Conservation (phyloP, 2,113 vertebrate species). For the Halichoeres trimaculatus region DNA sequence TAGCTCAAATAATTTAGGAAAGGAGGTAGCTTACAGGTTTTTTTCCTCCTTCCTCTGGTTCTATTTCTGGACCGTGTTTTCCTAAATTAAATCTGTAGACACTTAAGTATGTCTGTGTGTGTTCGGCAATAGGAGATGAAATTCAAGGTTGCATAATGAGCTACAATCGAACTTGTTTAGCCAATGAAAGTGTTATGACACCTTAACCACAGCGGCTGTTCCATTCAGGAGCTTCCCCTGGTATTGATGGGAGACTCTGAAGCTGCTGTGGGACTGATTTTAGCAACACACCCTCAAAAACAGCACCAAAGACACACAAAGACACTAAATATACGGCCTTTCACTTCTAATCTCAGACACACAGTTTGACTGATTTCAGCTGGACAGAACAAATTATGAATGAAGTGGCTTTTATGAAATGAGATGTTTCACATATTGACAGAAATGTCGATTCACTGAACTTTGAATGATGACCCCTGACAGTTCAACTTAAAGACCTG, state of each 20-base stretch:
- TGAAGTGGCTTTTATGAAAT: slow-evolving; percentile 32
- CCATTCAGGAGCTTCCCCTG: slow-evolving; percentile 34
- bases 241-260: slow-evolving; percentile 30
- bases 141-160: slow-evolving; percentile 65
- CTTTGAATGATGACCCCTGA: slow-evolving; percentile 28
- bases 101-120: slow-evolving; percentile 31
- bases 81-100: slow-evolving; percentile 32
- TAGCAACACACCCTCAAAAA: not conserved
- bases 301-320: not conserved
- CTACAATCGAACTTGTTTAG: slow-evolving; percentile 71
- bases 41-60: not conserved
- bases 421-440: slow-evolving; percentile 44
- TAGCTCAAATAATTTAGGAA: not conserved
- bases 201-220: slow-evolving; percentile 58
- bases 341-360: no score
- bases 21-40: not conserved
- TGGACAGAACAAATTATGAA: not conserved
- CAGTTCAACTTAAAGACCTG: slow-evolving; percentile 9
- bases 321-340: not conserved
- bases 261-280: slow-evolving; percentile 17
- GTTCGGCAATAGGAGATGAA: slow-evolving; percentile 46
- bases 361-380: no score
- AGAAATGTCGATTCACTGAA: slow-evolving; percentile 43
- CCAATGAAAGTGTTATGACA: slow-evolving; percentile 77
- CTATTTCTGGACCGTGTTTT: slow-evolving; percentile 24